A percentile compares a stretch with the other conserved stretches of the same genome.
Evolutionary conservation across 2,797 vertebrate species (phyloP).

Genomic region (Meriones psammophilus): DNA sequence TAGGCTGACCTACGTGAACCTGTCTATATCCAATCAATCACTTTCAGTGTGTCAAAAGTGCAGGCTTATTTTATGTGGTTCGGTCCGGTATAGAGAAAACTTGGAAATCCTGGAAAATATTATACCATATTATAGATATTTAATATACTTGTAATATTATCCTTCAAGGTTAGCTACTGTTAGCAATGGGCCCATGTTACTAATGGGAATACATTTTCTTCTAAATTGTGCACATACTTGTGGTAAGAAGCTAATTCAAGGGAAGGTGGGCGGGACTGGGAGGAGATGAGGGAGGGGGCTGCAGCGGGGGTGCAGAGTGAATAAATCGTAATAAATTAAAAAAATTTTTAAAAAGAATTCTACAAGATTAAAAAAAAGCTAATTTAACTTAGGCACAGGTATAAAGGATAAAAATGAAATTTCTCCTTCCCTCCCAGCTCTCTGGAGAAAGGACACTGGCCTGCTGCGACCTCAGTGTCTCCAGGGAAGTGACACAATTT

Average conservation of each 20-base stretch:
- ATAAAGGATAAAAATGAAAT: background rate
- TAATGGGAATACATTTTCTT: background rate
- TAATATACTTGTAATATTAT: background rate
- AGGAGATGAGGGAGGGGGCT: no score
- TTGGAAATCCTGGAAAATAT: slow-evolving; percentile 33
- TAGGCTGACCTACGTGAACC: background rate
- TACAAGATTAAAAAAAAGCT: background rate
- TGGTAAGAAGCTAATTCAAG: slow-evolving; percentile 12
- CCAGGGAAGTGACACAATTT: slow-evolving; percentile 15
- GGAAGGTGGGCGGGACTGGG: no score
- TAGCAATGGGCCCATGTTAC: background rate
- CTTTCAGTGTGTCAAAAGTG: background rate
- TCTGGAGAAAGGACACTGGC: background rate
- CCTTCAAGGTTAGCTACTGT: background rate
- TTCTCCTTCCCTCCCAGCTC: background rate
- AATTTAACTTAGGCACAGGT: background rate
- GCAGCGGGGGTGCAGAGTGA: no score
- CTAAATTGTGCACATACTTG: background rate
- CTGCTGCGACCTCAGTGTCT: background rate
- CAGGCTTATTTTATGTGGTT: background rate
- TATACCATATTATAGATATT: background rate
- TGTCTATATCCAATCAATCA: background rate
- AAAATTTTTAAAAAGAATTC: no score
- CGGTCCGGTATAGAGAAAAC: slow-evolving; percentile 10
- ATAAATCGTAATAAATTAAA: no score